Evolutionary conservation across 2,888 invertebrate genomes (phyloP).

Genomic region (Yponomeuta sedellus): DNA sequence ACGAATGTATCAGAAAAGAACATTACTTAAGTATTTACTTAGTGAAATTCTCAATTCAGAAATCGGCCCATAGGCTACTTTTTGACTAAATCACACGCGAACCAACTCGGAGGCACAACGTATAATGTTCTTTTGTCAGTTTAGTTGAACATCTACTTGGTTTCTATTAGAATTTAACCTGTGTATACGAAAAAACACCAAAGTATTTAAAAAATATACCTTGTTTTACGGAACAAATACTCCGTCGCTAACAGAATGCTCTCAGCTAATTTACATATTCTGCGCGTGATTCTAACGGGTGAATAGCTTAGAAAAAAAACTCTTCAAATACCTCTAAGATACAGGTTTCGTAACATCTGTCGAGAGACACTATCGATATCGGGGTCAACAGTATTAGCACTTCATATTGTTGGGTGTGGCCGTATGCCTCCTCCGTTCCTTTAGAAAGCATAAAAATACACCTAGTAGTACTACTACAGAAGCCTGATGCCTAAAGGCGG

Average conservation of each 20-base stretch:
- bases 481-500: not conserved
- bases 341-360: constrained; percentile 7
- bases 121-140: no score
- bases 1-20: no score
- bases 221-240: not conserved
- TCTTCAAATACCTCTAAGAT: not conserved
- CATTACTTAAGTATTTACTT: no score
- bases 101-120: no score
- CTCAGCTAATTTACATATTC: not conserved
- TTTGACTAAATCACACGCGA: no score
- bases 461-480: not conserved
- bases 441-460: not conserved
- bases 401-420: constrained; percentile 34
- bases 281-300: not conserved
- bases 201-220: no score
- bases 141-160: no score
- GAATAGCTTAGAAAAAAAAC: not conserved
- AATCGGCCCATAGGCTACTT: no score
- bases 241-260: not conserved
- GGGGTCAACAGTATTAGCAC: constrained; percentile 60
- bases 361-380: constrained; percentile 34
- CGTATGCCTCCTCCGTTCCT: not conserved
- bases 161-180: no score
- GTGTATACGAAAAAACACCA: no score
- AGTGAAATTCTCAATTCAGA: no score